Evolutionary conservation across 2,888 invertebrate genomes (phyloP).

Genomic region (Pristionchus entomophagus): DNA sequence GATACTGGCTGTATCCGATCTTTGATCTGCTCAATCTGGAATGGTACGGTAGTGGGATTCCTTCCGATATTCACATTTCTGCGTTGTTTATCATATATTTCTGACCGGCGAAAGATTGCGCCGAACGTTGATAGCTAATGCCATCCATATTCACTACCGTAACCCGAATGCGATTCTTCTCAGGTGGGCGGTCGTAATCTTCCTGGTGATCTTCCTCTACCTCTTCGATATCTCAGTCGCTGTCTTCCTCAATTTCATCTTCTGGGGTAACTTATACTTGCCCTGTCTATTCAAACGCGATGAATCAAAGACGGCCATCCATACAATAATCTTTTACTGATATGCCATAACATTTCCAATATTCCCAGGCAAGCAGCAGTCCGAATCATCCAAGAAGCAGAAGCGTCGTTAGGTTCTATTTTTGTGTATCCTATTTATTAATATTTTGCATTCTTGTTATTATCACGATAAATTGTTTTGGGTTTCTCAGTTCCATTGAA

Average conservation of each 20-base stretch:
- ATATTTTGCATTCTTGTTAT: background rate
- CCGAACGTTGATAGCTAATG: too few relatives aligned
- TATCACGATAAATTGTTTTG: background rate
- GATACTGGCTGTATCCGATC: constrained; percentile 93
- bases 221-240: constrained; percentile 37
- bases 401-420: background rate
- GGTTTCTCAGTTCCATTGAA: background rate
- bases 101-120: too few relatives aligned
- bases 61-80: background rate
- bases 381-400: background rate
- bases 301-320: too few relatives aligned
- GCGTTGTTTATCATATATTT: background rate
- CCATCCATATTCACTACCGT: background rate
- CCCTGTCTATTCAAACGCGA: background rate
- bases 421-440: background rate
- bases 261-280: constrained; percentile 25
- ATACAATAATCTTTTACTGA: too few relatives aligned
- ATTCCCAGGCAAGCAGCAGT: background rate
- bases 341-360: too few relatives aligned
- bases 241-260: constrained; percentile 42
- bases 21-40: constrained; percentile 85
- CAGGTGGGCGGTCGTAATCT: constrained; percentile 32
- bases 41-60: background rate
- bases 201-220: constrained; percentile 41
- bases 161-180: background rate